Base-by-base conservation (phyloP, 2,113 vertebrate species). In the Callaeas wilsoni region DNA sequence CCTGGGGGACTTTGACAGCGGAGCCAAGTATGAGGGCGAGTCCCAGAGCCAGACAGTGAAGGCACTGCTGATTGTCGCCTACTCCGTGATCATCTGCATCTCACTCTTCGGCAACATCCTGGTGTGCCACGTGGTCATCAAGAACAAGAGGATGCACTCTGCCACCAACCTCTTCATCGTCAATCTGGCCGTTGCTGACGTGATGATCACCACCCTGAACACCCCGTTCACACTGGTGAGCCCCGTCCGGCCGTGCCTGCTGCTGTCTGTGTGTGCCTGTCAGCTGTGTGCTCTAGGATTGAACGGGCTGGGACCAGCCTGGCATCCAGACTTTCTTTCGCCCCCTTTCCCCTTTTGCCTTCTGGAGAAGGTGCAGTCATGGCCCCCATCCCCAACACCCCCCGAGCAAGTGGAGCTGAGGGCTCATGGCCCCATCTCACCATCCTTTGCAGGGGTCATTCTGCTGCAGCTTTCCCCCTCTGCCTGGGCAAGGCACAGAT, bases 151-250 rank as follows among this genome's bases (percentile, higher is more conserved):
- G 82, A 97, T 98, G 97, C 98, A 97, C 46, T 98, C 98, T 0
- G 98, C 98, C 63, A 98, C 98, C 57, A 98, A 97, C 93, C 97
- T 98, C 65, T 98, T 98, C 97, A 98, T 98, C 3, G 95, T 97
- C 84, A 98, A 98, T 78, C 94, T 98, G 89, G 98, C 98, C 1
- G 20, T 98, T 7, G 98, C 98, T 0, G 98, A 98, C 1, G 96
- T 98, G 93, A 98, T 98, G 96, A 98, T 98, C 88, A 98, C 98
- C 39, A 70, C 97, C 15, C 94, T 98, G 83, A 98, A 98, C 96
- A 98, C 98, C 1, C 98, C 98, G 33, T 98, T 98, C 96, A 98
- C 98, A 0, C 94, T 98, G 98, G 98, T 98, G 95, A 98, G 98
- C 49, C 44, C 17, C 0, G 3, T 53, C 30, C 2, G 13, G 69